phyloP scores from a whole-genome alignment of 2,113 vertebrate species.

The Jacana jacana region DNA sequence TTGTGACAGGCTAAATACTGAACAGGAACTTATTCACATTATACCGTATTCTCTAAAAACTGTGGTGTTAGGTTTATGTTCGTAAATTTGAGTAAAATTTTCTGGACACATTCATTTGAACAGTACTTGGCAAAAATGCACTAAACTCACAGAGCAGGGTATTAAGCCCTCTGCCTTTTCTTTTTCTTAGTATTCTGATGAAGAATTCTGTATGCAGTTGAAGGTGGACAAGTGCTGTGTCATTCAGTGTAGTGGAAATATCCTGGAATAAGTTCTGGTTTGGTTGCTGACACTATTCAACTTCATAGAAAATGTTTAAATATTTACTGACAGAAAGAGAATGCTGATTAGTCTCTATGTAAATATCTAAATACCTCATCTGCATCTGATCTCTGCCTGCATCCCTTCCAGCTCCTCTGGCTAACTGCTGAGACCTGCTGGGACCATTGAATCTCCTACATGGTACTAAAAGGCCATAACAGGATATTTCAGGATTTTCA shows the following conservation, averaged over 20 bases:
- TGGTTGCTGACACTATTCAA: neutral
- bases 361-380: neutral
- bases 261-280: neutral
- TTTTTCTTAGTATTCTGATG: neutral
- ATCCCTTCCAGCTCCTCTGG: neutral
- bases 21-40: neutral
- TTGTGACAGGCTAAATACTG: neutral
- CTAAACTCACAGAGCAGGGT: neutral
- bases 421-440: neutral
- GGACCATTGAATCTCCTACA: neutral
- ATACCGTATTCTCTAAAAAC: neutral
- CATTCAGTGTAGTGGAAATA: neutral
- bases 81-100: neutral
- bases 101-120: neutral
- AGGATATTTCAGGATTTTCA: neutral
- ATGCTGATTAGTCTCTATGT: neutral
- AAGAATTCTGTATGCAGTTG: neutral
- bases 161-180: neutral
- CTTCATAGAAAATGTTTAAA: neutral
- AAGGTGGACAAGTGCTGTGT: neutral
- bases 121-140: rapidly evolving
- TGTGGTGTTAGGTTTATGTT: neutral
- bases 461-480: neutral
- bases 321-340: neutral
- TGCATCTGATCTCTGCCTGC: neutral